phyloP scores from a whole-genome alignment of 2,888 invertebrate species.

The Drosophila subsilvestris region DNA sequence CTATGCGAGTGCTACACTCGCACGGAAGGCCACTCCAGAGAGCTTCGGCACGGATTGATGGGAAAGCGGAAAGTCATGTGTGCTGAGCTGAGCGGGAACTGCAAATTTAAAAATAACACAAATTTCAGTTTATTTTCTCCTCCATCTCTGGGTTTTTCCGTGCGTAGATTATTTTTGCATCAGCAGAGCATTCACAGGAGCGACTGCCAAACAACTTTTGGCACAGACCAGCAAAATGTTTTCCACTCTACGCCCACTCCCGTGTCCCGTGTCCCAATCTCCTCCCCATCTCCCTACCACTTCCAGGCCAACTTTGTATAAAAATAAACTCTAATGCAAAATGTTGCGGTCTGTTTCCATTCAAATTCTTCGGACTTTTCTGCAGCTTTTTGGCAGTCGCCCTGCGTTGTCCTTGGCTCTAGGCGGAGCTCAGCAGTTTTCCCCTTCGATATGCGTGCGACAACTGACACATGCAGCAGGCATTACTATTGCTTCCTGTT shows the following conservation, averaged over 20 bases:
- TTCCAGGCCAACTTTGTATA: background rate
- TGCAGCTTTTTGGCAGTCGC: conserved; percentile 60
- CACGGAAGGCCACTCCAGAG: background rate
- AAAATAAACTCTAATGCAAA: conserved; percentile 62
- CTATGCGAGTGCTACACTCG: background rate
- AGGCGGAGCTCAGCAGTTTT: conserved; percentile 34
- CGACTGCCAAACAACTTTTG: conserved; percentile 48
- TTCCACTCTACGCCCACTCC: conserved; percentile 10
- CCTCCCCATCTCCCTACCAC: background rate
- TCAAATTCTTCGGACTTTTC: conserved; percentile 29
- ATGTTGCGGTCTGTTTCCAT: conserved; percentile 73
- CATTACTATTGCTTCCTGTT: conserved; percentile 2
- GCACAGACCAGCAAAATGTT: conserved; percentile 35
- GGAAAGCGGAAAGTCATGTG: background rate
- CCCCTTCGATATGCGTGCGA: conserved; percentile 64
- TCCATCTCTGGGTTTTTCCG: background rate
- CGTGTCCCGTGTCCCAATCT: conserved; percentile 18
- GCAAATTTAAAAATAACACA: conserved; percentile 33
- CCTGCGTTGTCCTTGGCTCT: conserved; percentile 57
- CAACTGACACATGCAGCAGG: conserved; percentile 58
- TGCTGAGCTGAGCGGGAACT: conserved; percentile 1
- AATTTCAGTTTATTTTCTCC: conserved; percentile 18
- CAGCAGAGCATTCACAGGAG: conserved; percentile 19
- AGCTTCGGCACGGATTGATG: background rate
- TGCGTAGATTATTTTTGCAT: conserved; percentile 48